Base-by-base conservation (phyloP, 2,113 vertebrate species). In the Antechinus flavipes region DNA sequence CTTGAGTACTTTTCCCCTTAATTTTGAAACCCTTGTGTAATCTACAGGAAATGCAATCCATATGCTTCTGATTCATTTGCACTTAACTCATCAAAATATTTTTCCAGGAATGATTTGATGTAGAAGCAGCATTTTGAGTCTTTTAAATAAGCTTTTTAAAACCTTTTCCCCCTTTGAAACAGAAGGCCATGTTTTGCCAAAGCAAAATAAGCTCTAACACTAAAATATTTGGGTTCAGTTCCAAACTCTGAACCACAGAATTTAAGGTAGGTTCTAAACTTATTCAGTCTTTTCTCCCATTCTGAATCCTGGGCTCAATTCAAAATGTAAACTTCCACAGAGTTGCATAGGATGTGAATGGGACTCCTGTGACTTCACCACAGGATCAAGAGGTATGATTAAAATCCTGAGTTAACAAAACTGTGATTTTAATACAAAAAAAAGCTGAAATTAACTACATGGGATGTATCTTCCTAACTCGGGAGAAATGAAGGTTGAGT, bases 51-150 rank as follows among this genome's bases (percentile, higher is more conserved):
- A 98, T 97, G 92, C 93, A 97, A 97, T 97, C 96, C 96, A 96
- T 96, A 96, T 98, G 95, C 94, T 97, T 96, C 97, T 96, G 93
- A 95, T 97, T 97, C 96, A 98, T 97, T 98, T 97, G 97, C 96
- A 97, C 97, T 98, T 98, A 98, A 98, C 98, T 97, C 97, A 97
- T 97, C 97, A 98, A 98, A 97, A 97, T 98, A 97, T 98, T 98
- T 98, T 98, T 97, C 95, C 97, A 98, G 96, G 97, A 98, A 96
- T 95, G 91, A 97, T 97, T 98, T 97, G 97, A 97, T 97, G 93
- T 97, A 95, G 84, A 97, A 96, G 96, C 96, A 97, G 96, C 95
- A 96, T 98, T 97, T 97, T 46, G 93, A 96, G 93, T 94, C 68
- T 94, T 97, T 97, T 97, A 97, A 97, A 97, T 97, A 97, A 94